Evolutionary conservation across 2,888 invertebrate species (phyloP).

Genomic region (Crematogaster levior): DNA sequence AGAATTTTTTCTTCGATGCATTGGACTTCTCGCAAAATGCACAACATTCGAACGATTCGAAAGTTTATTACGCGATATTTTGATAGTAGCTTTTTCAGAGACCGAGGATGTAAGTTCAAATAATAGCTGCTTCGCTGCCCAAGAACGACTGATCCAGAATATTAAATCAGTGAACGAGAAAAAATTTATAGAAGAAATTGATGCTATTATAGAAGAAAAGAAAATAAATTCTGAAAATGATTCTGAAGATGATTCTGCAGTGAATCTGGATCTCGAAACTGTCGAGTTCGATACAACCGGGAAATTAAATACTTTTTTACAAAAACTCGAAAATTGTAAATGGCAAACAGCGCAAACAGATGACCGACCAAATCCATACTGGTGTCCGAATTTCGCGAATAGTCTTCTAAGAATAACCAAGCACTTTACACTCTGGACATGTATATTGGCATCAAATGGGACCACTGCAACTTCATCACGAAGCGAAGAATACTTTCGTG

Average conservation of each 20-base stretch:
- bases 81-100: neutral
- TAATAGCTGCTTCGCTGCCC: neutral
- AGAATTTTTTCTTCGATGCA: slow-evolving; percentile 10
- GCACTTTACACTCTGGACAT: neutral
- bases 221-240: no score
- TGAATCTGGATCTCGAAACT: neutral
- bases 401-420: neutral
- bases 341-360: neutral
- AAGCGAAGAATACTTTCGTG: slow-evolving; percentile 13
- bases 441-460: neutral
- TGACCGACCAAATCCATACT: slow-evolving; percentile 18
- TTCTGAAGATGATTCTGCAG: neutral
- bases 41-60: neutral
- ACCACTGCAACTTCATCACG: no score
- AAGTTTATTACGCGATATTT: neutral
- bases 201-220: neutral
- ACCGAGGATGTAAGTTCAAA: neutral
- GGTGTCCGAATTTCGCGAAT: neutral
- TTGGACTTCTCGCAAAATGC: neutral
- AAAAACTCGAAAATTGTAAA: neutral
- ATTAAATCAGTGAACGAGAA: slow-evolving; percentile 12
- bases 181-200: neutral
- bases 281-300: neutral
- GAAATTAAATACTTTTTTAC: neutral
- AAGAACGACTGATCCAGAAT: neutral